Evolutionary conservation across 2,888 invertebrate species (phyloP).

Genomic region (Callimorpha dominula): DNA sequence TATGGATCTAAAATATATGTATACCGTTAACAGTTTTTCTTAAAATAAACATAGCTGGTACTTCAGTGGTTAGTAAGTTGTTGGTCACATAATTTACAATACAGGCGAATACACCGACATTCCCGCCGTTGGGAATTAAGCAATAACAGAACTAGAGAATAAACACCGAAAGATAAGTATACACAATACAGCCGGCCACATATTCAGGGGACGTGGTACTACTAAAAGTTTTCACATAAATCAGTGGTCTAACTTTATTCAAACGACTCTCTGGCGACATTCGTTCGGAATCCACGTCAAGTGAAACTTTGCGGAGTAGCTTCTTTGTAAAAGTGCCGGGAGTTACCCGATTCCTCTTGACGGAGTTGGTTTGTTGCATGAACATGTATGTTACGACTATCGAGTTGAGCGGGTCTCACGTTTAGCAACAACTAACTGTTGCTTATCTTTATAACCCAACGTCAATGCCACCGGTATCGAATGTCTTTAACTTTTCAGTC

Average conservation of each 20-base stretch:
- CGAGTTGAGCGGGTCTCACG: constrained; percentile 46
- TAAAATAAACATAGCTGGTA: constrained; percentile 19
- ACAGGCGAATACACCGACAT: constrained; percentile 50
- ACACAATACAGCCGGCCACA: constrained; percentile 76
- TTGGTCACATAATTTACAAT: constrained; percentile 47
- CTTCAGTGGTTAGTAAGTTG: constrained; percentile 37
- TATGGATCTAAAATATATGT: too few species aligned
- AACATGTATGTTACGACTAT: constrained; percentile 57
- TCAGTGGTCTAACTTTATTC: constrained; percentile 84
- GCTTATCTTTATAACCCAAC: constrained; percentile 36
- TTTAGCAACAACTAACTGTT: constrained; percentile 47
- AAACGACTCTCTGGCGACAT: constrained; percentile 85
- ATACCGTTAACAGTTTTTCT: constrained; percentile 15
- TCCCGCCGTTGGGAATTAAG: constrained; percentile 66
- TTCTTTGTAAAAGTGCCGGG: constrained; percentile 72
- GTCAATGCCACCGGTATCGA: constrained; percentile 17
- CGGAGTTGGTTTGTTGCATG: constrained; percentile 62
- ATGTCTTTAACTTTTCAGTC: neutral
- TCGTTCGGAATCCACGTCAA: constrained; percentile 81
- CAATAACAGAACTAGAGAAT: constrained; percentile 69
- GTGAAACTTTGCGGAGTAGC: constrained; percentile 74
- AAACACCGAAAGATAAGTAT: constrained; percentile 68
- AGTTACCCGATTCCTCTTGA: constrained; percentile 58
- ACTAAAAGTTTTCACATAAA: constrained; percentile 82
- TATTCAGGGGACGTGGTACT: constrained; percentile 67